Base-by-base conservation (phyloP, 2,113 vertebrate genomes). In the Elephantulus edwardii region DNA sequence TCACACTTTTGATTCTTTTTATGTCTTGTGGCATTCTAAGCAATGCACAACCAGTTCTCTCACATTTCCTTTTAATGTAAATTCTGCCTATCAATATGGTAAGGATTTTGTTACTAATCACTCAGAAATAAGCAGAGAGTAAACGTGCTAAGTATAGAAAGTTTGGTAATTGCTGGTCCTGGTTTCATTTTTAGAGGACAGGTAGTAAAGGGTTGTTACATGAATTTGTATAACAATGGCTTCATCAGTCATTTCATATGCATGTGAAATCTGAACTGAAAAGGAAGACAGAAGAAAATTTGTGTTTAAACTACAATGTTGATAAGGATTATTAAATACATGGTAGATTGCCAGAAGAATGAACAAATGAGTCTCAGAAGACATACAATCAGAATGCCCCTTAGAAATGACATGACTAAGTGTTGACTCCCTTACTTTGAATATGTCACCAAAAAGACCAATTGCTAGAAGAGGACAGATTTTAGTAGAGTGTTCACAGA, bases 101-200 rank as follows among this genome's bases (percentile, higher is more conserved):
- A 24, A 84, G 46, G 1, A 80, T 56, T 38, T 89, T 56, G 13
- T 46, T 66, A 77, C 20, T 40, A 42, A 28, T 2, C 24, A 7
- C 19, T 62, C 5, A 11, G 6, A 66, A 93, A 66, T 0, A 50
- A 46, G 11, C 1, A 79, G 7, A 52, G 54, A 80, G 8, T 16
- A 1, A 52, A 9, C 26, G 0, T 28, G 46, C 17, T n/a, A 16
- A 14, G 2, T 7, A 8, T 0, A 38, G 22, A n/a, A 75, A 75
- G 24, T 10, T 46, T 44, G 24, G 19, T 20, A 19, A 71, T 48
- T 5, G 26, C 30, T 52, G 28, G 17, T n/a, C n/a, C n/a, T n/a
- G n/a, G n/a, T n/a, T n/a, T n/a, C n/a, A n/a, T n/a, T n/a, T n/a
- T n/a, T n/a, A n/a, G n/a, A n/a, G n/a, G n/a, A n/a, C n/a, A n/a